phyloP scores from a whole-genome alignment of 2,797 vertebrate species.

The Cynodonichthys magdalenae region DNA sequence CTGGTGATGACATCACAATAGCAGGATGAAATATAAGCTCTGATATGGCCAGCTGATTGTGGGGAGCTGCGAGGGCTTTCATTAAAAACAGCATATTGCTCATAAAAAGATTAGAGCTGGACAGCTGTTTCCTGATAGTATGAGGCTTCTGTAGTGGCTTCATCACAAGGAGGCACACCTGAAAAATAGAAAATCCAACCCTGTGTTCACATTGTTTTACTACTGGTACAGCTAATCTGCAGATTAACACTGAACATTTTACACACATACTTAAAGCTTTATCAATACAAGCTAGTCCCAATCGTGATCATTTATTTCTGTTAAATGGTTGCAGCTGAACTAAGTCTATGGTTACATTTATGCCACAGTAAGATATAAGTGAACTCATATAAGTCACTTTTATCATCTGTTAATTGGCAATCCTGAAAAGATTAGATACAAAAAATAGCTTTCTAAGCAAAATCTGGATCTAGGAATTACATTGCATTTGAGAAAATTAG shows the following conservation, averaged over 20 bases:
- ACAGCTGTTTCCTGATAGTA: conserved; percentile 80
- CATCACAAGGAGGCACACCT: conserved; percentile 73
- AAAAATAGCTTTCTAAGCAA: neutral
- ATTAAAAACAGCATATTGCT: conserved; percentile 87
- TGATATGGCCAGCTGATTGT: conserved; percentile 85
- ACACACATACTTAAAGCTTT: neutral
- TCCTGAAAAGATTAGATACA: too few species aligned
- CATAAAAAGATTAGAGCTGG: conserved; percentile 87
- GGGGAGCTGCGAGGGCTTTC: conserved; percentile 84
- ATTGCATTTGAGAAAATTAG: too few species aligned
- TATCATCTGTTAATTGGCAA: too few species aligned
- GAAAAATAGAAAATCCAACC: conserved; percentile 63
- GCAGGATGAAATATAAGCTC: conserved; percentile 86
- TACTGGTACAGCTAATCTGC: conserved; percentile 14
- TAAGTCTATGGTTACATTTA: neutral
- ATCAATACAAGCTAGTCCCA: conserved; percentile 1
- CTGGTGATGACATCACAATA: conserved; percentile 86
- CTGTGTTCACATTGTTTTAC: conserved; percentile 19
- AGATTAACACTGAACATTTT: conserved; percentile 9
- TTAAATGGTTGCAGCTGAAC: too few species aligned
- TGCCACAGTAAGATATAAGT: neutral
- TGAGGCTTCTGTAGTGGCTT: conserved; percentile 76
- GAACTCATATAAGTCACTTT: too few species aligned
- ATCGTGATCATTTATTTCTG: too few species aligned
- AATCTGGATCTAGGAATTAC: neutral